A percentile compares a stretch with the other conserved stretches of the same genome.
Conservation (phyloP, 2,797 vertebrate species). For the Phalloptychus januarius region DNA sequence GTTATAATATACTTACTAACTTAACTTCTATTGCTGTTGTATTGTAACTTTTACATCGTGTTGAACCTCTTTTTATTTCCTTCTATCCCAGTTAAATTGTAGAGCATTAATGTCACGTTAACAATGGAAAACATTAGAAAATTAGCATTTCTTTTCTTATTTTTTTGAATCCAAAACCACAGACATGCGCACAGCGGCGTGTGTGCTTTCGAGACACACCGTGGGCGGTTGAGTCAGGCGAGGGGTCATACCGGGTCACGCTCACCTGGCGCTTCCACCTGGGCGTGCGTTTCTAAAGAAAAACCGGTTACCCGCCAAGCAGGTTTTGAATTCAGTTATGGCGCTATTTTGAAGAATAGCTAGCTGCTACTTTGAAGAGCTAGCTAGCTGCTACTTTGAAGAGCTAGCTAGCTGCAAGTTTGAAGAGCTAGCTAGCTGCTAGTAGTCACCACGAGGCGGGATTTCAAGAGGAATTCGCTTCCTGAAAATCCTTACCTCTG, state of each 20-base stretch:
- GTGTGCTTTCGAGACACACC: too few relatives aligned
- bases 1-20: neutral
- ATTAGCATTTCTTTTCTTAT: neutral
- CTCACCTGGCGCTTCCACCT: conserved; percentile 16
- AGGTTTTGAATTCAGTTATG: conserved; percentile 35
- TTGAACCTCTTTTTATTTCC: neutral
- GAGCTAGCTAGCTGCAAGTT: conserved; percentile 25
- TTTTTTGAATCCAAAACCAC: too few relatives aligned
- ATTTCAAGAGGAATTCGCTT: conserved; percentile 20
- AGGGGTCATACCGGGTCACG: neutral
- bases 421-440: conserved; percentile 25
- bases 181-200: neutral
- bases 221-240: conserved; percentile 28
- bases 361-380: conserved; percentile 28
- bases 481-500: conserved; percentile 15
- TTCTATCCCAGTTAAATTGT: neutral
- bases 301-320: conserved; percentile 38
- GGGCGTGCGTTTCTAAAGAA: conserved; percentile 24
- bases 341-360: conserved; percentile 31
- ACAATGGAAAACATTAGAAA: neutral
- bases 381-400: conserved; percentile 22
- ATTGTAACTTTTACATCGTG: neutral
- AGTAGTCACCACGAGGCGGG: conserved; percentile 45
- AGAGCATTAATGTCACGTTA: neutral
- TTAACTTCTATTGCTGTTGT: neutral